Percentiles rank a stretch among this genome's conserved stretches.
Evolutionary conservation across 2,797 vertebrate species (phyloP).

Genomic region (Oophaga sylvatica): DNA sequence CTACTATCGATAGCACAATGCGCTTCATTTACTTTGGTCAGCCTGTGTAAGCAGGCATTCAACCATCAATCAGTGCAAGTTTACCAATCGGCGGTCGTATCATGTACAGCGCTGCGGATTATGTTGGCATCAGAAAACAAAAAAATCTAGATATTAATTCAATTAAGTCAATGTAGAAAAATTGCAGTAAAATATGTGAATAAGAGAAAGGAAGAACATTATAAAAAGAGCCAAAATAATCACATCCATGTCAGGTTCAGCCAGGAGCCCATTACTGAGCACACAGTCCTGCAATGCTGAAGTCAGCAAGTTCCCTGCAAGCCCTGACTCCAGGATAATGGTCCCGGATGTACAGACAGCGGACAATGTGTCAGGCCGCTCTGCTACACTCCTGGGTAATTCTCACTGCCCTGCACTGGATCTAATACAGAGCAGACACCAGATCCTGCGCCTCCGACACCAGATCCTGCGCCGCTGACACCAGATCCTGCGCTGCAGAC

Average conservation of each 20-base stretch:
- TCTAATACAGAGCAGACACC: conserved; percentile 16
- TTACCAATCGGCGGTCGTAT: too few relatives aligned
- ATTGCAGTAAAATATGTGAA: conserved; percentile 25
- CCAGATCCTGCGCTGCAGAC: too few relatives aligned
- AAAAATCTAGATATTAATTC: neutral
- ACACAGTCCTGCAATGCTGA: conserved; percentile 26
- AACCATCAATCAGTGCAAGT: too few relatives aligned
- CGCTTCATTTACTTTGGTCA: too few relatives aligned
- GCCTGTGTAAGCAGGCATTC: too few relatives aligned
- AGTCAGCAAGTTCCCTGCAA: conserved; percentile 39
- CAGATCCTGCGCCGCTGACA: too few relatives aligned
- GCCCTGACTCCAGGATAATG: neutral
- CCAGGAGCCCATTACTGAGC: conserved; percentile 38
- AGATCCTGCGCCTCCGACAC: neutral
- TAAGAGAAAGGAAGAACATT: conserved; percentile 27
- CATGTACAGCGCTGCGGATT: neutral
- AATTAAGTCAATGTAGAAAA: neutral
- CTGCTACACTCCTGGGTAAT: conserved; percentile 1
- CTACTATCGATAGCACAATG: too few relatives aligned
- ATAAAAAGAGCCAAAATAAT: conserved; percentile 34
- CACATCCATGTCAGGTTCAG: conserved; percentile 41
- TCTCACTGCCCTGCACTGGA: neutral
- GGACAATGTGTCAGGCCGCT: conserved; percentile 11
- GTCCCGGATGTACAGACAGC: conserved; percentile 28
- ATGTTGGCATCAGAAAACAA: neutral